Base-by-base conservation (phyloP, 1,140 invertebrate species). In the Atta texana region DNA sequence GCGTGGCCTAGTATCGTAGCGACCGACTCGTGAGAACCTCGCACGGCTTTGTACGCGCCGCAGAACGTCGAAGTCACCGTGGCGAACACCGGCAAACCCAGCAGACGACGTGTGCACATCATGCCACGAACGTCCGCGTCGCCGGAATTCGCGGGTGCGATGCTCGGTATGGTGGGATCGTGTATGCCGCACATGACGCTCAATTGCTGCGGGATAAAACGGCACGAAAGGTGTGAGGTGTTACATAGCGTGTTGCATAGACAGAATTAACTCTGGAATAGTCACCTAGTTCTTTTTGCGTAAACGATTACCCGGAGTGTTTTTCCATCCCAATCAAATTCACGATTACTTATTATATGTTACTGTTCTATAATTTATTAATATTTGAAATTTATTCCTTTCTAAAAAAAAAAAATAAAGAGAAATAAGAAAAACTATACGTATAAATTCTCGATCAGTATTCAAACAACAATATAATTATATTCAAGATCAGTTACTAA, bases 181-280 rank as follows among this genome's bases (percentile, higher is more conserved):
- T 86, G 68, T 8, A 88, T 64, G 8, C 92, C 92, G 28, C 68
- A 89, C 92, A 94, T 94, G 31, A 77, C 57, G 68, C 88, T 92
- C 66, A 91, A 74, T 94, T 94, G 93, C 93, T 94, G 76, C 72
- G 87, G 16, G 80, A 77, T 34, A 49, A 24, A 89, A 63, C 7
- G 66, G 21, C 55, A 63, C 10, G 66, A 21, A 44, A 57, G 49
- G 4, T 28, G 12, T 28, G 12, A 61, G 53, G 6, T 14, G 2
- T 59, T 59, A 21, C 18, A 6, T 18, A 55, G 16, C 7, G 18
- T 14, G n/a, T 59, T 59, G 57, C 53, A 6, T 18, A 55, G 16
- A 55, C 53, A n/a, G 53, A 55, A 55, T 55, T 55, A n/a, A 51
- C 49, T 51, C 14, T 14, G 14, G 14, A 51, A 51, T 16, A 51